Percentiles rank a stretch among this genome's conserved stretches.
These are phyloP conservation scores for Psammodynastes pulverulentus DNA, from an alignment of 2,113 vertebrate species.

Conservation along the genomic window DNA sequence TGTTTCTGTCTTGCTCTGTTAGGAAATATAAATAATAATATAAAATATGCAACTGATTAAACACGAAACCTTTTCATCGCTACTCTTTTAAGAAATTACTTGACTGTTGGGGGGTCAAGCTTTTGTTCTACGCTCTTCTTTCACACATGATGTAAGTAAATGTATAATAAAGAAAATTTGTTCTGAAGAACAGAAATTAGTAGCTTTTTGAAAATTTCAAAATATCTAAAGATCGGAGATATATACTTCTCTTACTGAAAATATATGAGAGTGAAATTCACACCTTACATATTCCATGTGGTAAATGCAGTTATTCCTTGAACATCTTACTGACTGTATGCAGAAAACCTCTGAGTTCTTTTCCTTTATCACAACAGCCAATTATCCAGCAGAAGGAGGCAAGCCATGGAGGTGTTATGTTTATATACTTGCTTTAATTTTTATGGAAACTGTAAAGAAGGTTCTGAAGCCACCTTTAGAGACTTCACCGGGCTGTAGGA, in stretches of 20 bases:
- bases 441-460: constrained; percentile 3
- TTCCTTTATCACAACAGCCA: not conserved
- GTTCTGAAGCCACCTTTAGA: not conserved
- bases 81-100: not conserved
- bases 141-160: not conserved
- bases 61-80: not conserved
- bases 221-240: not conserved
- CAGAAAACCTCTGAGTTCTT: not conserved
- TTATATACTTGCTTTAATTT: not conserved
- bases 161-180: not conserved
- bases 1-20: not conserved
- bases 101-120: accelerated
- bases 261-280: not conserved
- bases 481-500: not conserved
- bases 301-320: not conserved
- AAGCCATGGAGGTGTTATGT: not conserved
- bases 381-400: not conserved
- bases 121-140: not conserved
- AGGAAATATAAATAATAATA: not conserved
- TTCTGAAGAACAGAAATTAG: not conserved
- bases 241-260: not conserved
- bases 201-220: not conserved
- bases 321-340: not conserved
- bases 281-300: not conserved
- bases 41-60: not conserved